phyloP scores from a whole-genome alignment of 1,140 invertebrate species.

The Gonatopus flavifemur region DNA sequence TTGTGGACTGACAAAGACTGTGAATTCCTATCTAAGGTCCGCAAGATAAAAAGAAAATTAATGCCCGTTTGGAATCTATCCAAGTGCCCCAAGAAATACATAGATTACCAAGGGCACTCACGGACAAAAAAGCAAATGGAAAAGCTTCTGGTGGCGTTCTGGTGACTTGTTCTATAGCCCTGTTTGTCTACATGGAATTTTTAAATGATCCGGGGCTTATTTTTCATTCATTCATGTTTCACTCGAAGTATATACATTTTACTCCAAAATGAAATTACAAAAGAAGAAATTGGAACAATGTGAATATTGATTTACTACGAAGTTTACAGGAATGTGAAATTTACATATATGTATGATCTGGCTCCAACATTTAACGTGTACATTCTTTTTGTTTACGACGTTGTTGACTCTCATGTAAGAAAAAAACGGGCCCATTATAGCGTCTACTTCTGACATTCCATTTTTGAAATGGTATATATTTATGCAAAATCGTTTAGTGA shows the following conservation, averaged over 20 bases:
- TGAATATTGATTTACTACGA: conserved; percentile 2
- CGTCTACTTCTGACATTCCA: too few species aligned
- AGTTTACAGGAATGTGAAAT: background rate
- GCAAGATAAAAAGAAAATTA: background rate
- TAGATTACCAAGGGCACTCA: background rate
- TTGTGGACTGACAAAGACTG: too few species aligned
- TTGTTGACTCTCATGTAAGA: background rate
- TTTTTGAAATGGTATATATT: background rate
- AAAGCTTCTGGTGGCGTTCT: background rate
- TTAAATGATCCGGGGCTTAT: background rate
- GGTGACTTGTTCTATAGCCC: background rate
- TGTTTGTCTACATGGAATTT: background rate
- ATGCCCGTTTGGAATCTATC: background rate
- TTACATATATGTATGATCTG: background rate
- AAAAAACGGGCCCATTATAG: background rate
- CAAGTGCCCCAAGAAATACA: too few species aligned
- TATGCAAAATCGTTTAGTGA: background rate
- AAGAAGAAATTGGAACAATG: background rate
- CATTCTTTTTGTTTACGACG: background rate
- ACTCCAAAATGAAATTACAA: background rate
- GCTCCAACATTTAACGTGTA: background rate
- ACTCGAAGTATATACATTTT: too few species aligned
- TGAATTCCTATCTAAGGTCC: background rate
- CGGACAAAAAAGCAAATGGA: background rate
- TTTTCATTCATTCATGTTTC: background rate